These are phyloP conservation scores for Spodoptera picta DNA, from an alignment of 2,888 invertebrate genomes.

Conservation along the genomic window DNA sequence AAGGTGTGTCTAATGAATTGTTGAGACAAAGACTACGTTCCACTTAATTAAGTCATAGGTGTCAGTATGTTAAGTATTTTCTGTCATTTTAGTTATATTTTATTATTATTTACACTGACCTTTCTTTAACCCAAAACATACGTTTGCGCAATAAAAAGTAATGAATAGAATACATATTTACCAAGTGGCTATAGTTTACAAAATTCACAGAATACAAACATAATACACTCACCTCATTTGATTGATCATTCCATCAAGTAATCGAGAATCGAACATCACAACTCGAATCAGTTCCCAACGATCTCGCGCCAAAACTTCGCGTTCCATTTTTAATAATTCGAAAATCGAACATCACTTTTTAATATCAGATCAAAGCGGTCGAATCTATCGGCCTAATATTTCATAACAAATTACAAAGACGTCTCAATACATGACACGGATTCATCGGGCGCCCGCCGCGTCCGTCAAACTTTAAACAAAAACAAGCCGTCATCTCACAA, in stretches of 20 bases:
- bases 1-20: no score
- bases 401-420: slow-evolving; percentile 79
- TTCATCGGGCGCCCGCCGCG: slow-evolving; percentile 66
- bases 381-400: slow-evolving; percentile 71
- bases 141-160: no score
- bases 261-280: slow-evolving; percentile 2
- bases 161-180: no score
- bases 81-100: no score
- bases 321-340: slow-evolving; percentile 50
- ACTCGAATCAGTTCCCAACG: slow-evolving; percentile 3
- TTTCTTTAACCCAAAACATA: no score
- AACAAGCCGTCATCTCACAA: slow-evolving; percentile 75
- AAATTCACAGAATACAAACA: no score
- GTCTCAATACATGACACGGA: slow-evolving; percentile 73
- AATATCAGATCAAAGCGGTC: slow-evolving; percentile 49
- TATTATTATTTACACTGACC: no score
- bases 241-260: slow-evolving; percentile 13
- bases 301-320: slow-evolving; percentile 39
- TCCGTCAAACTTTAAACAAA: slow-evolving; percentile 65
- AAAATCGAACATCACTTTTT: slow-evolving; percentile 43
- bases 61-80: no score
- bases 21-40: no score
- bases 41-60: no score
- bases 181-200: no score
- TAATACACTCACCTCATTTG: neutral